Percentiles rank a stretch among this genome's conserved stretches.
Evolutionary conservation across 2,888 invertebrate genomes (phyloP).

Genomic region (Morinoia aosen): DNA sequence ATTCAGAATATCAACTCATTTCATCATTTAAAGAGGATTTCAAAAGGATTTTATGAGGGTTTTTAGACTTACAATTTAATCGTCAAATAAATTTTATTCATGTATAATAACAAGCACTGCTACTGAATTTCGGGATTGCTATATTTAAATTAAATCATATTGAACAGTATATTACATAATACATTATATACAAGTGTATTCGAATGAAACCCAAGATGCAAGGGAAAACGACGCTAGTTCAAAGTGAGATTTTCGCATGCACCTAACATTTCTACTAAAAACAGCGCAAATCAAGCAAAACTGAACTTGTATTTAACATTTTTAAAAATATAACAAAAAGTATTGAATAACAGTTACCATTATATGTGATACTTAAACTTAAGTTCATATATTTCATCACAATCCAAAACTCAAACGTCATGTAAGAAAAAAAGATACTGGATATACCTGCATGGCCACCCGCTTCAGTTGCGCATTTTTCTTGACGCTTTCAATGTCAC

Average conservation of each 20-base stretch:
- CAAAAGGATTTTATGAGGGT: background rate
- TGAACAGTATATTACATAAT: background rate
- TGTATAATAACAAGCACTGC: background rate
- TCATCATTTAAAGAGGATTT: background rate
- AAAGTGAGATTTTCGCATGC: background rate
- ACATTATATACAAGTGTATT: background rate
- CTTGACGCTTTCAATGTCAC: conserved; percentile 91
- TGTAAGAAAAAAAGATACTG: background rate
- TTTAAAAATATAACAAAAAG: background rate
- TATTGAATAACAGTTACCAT: background rate
- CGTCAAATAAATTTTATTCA: background rate
- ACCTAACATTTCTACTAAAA: background rate
- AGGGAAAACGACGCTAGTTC: background rate
- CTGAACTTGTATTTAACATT: background rate
- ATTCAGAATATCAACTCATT: background rate
- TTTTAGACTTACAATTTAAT: background rate
- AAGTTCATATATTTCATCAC: background rate
- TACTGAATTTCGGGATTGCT: background rate
- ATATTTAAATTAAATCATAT: background rate
- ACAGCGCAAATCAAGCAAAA: background rate
- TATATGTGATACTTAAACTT: background rate
- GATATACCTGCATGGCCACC: conserved; percentile 87
- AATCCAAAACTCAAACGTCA: background rate
- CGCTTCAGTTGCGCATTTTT: conserved; percentile 90
- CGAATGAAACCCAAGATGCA: background rate